Conservation (phyloP, 2,888 invertebrate genomes). For the Capitulum mitella region DNA sequence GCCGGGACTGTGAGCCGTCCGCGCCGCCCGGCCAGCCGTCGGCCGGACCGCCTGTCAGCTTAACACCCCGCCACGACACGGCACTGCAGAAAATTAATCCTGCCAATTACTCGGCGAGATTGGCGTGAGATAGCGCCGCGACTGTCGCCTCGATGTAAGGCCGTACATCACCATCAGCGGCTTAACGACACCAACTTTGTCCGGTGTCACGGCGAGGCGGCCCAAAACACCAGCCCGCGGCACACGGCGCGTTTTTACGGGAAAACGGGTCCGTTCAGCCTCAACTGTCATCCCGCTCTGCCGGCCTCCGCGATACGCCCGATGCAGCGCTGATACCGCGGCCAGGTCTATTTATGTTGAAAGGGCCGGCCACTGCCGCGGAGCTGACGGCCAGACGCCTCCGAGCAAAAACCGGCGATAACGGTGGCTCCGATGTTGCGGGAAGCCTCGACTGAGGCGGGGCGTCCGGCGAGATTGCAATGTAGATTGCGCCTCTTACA, state of each 20-base stretch:
- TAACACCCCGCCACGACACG: not conserved
- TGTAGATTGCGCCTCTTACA: too few relatives aligned
- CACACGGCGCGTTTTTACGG: not conserved
- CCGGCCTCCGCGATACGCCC: not conserved
- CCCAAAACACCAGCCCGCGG: too few relatives aligned
- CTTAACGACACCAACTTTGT: conserved; percentile 1
- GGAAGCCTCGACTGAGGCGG: too few relatives aligned
- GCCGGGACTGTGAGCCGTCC: not conserved
- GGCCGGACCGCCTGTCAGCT: too few relatives aligned
- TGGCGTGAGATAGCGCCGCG: not conserved
- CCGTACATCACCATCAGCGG: not conserved
- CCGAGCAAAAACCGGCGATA: too few relatives aligned
- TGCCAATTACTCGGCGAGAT: conserved; percentile 1
- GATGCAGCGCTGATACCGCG: not conserved
- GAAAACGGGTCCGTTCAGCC: not conserved
- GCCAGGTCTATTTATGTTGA: not conserved
- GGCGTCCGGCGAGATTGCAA: too few relatives aligned
- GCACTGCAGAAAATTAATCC: conserved; percentile 16
- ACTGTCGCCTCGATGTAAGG: conserved; percentile 6
- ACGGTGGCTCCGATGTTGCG: too few relatives aligned
- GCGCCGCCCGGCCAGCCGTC: too few relatives aligned
- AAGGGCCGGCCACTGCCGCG: too few relatives aligned
- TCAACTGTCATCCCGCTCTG: not conserved
- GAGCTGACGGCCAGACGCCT: too few relatives aligned
- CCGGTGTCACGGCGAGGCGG: not conserved